Base-by-base conservation (phyloP, 2,113 vertebrate genomes). In the Engraulis encrasicolus region DNA sequence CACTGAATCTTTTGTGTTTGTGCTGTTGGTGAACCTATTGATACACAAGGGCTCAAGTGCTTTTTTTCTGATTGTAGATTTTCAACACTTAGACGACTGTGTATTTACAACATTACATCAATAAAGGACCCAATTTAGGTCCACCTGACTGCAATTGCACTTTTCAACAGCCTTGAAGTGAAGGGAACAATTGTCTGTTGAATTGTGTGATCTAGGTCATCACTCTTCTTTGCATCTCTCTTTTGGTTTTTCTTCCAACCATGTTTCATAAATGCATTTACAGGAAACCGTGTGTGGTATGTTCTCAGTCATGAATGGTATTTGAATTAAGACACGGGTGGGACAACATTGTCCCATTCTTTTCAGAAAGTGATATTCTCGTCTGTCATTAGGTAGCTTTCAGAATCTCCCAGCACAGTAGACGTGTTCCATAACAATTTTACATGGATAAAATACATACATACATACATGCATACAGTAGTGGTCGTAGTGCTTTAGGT, bases 401-500 rank as follows among this genome's bases (percentile, higher is more conserved):
- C 92, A 90, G 90, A 92, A 91, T 90, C 92, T 94, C 92, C 91
- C 91, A 92, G 91, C 93, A 94, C 93, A 93, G 90, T 95, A 93
- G 94, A 93, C 89, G 91, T 94, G 92, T 92, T 93, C 91, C 93
- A 94, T 94, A 91, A 93, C 92, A 93, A 92, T 93, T 91, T 92
- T 92, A 91, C 66, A 74, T 74, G 23, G 34, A 74, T 74, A 74
- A 74, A n/a, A 74, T 74, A 74, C 66, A 74, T 74, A 74, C 66
- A 74, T 74, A 74, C 66, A 74, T 74, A 74, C 66, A 74, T 74
- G 34, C 66, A 74, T 74, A 74, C 66, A 74, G 66, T 96, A 94
- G 94, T 95, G 92, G 91, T 95, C 83, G 91, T 95, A 93, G 93
- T 95, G 93, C 91, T 92, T 94, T 95, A 94, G 94, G 93, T 94